These are phyloP conservation scores for Isotomurus palustris DNA, from an alignment of 2,888 invertebrate genomes.

Conservation along the genomic window DNA sequence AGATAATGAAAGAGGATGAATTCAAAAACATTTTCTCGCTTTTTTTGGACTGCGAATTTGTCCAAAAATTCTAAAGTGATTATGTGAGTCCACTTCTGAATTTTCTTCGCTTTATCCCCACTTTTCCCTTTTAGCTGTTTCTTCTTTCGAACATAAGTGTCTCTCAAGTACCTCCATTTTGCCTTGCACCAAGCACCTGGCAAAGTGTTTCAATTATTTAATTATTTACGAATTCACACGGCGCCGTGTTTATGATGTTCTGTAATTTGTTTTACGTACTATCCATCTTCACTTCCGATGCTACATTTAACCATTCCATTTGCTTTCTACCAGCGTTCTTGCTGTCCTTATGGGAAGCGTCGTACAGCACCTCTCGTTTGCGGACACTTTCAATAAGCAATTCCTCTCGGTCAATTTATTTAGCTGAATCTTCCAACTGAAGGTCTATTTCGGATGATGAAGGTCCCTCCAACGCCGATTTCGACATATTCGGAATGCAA, in stretches of 20 bases:
- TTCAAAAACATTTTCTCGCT: conserved; percentile 3
- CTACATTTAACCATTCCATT: not conserved
- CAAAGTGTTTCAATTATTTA: not conserved
- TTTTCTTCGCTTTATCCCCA: conserved; percentile 4
- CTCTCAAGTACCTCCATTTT: conserved; percentile 8
- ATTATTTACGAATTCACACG: too few relatives aligned
- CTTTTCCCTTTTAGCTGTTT: conserved; percentile 8
- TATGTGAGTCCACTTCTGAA: conserved; percentile 5
- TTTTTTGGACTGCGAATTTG: not conserved
- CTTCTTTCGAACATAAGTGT: conserved; percentile 1
- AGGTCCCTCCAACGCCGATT: too few relatives aligned
- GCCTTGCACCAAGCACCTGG: not conserved
- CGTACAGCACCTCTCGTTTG: not conserved
- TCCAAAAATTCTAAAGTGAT: not conserved
- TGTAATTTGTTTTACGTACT: not conserved
- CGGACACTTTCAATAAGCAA: not conserved
- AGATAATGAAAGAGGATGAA: too few relatives aligned
- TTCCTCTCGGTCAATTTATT: too few relatives aligned
- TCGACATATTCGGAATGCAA: too few relatives aligned
- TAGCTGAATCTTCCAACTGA: too few relatives aligned
- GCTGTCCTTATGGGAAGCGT: not conserved
- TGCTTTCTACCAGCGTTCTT: not conserved
- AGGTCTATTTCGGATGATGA: too few relatives aligned
- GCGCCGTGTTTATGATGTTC: too few relatives aligned
- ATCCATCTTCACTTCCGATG: not conserved